Evolutionary conservation across 2,113 vertebrate genomes (phyloP).

Genomic region (Amia ocellicauda): DNA sequence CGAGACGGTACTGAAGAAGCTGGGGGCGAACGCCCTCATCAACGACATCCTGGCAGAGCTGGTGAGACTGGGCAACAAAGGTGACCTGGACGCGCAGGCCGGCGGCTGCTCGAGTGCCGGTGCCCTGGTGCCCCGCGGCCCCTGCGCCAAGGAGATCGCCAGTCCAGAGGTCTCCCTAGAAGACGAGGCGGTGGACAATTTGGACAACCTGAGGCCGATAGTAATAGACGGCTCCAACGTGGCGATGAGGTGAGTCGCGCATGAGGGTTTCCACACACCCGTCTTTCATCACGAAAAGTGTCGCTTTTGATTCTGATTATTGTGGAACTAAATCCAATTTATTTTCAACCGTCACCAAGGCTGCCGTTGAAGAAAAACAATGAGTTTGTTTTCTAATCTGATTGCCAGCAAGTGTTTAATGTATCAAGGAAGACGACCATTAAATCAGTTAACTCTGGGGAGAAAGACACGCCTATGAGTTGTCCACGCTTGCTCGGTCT

Average conservation of each 20-base stretch:
- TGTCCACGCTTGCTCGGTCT: too few relatives aligned
- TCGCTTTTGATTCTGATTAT: background rate
- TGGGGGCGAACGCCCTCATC: conserved; percentile 88
- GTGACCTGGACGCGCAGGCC: conserved; percentile 77
- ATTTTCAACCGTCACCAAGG: too few relatives aligned
- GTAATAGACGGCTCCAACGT: conserved; percentile 97
- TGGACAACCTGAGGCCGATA: conserved; percentile 88
- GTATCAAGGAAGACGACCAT: too few relatives aligned
- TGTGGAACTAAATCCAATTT: too few relatives aligned
- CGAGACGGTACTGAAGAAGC: conserved; percentile 86
- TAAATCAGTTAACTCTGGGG: too few relatives aligned
- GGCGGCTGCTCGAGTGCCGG: conserved; percentile 44
- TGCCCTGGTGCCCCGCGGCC: conserved; percentile 57
- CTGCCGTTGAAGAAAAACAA: too few relatives aligned
- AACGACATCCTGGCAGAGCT: conserved; percentile 94
- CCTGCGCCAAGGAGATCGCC: conserved; percentile 74
- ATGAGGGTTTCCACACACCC: too few relatives aligned
- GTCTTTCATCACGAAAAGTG: too few relatives aligned
- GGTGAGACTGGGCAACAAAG: conserved; percentile 91
- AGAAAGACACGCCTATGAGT: too few relatives aligned
- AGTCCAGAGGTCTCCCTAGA: conserved; percentile 88
- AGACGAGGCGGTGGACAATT: conserved; percentile 81
- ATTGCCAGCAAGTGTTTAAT: too few relatives aligned
- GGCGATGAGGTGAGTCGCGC: conserved; percentile 87
- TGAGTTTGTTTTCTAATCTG: too few relatives aligned